Base-by-base conservation (phyloP, 2,888 invertebrate genomes). In the Athrips mouffetella region DNA sequence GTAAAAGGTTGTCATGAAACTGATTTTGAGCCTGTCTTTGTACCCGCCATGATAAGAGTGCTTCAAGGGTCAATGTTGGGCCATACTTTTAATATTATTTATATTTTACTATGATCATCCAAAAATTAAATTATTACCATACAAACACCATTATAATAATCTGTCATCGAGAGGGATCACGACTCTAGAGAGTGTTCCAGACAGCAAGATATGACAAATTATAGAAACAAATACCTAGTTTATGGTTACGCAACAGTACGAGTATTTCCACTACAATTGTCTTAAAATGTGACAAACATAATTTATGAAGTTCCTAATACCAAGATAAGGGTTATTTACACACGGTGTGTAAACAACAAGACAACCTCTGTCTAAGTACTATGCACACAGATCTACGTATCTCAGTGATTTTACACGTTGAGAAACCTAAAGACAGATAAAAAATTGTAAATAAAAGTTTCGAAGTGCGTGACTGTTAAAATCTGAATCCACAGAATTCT, bases 271-370 rank as follows among this genome's bases (percentile, higher is more conserved):
- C 59, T 66, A 63, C 68, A 73, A 80, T 79, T 82, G 75, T 74
- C 73, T 76, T 65, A 72, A 72, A n/a, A 76, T 62, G 67, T 88
- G 87, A 88, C 87, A 88, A 87, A 88, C 88, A 83, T 80, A 83
- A 88, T 88, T 88, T 88, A 88, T 87, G 88, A 85, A 86, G 87
- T 84, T 80, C 80, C 78, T 85, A 86, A 87, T 86, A 80, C 78
- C 71, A 54, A 80, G 88, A 87, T 88, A 87, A 87, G 79, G 73
- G 57, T 74, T 86, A 80, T 87, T 87, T 87, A 85, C 87, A 79
- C 77, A 78, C 77, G 78, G 76, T 61, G 72, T 71, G 76, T 72
- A 81, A 70, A 84, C 85, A 84, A 60, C 65, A 68, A 80, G 76
- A 77, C 79, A n/a, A 74, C 73, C 81, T 81, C 74, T 80, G 83